These are phyloP conservation scores for Aphelinus atriplicis DNA, from an alignment of 1,140 invertebrate genomes.

Conservation along the genomic window DNA sequence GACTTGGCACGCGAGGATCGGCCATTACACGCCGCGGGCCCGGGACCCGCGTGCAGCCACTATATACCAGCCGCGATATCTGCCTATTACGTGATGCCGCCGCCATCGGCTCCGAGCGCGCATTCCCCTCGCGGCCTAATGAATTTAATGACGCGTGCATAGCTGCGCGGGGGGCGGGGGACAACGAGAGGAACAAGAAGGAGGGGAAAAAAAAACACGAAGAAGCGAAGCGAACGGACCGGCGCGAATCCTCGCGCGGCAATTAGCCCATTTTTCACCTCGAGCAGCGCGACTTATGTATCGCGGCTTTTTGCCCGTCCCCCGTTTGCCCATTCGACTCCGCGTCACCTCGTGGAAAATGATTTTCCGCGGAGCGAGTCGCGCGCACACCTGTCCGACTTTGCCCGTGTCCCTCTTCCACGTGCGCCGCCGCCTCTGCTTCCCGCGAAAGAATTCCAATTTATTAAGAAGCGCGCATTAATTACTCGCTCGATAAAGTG, in stretches of 20 bases:
- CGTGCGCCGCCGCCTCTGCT: slow-evolving; percentile 1
- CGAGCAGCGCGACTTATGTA: slow-evolving; percentile 1
- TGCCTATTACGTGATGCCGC: too few species aligned
- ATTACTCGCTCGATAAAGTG: slow-evolving; percentile 39
- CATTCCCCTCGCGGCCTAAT: slow-evolving; percentile 29
- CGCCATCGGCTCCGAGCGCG: not conserved
- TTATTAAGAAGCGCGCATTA: slow-evolving; percentile 41
- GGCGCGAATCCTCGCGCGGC: not conserved
- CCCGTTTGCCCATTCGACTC: too few species aligned
- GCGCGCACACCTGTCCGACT: not conserved
- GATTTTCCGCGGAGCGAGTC: slow-evolving; percentile 25
- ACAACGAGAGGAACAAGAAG: not conserved
- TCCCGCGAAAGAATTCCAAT: slow-evolving; percentile 39
- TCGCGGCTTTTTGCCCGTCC: not conserved
- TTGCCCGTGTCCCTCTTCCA: slow-evolving; percentile 3
- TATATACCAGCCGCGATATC: too few species aligned
- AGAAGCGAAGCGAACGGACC: not conserved
- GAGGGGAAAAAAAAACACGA: not conserved
- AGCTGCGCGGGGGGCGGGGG: not conserved
- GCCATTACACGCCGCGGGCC: slow-evolving; percentile 10
- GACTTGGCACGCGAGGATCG: not conserved
- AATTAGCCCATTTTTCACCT: slow-evolving; percentile 44
- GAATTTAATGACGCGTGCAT: slow-evolving; percentile 35
- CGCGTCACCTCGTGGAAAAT: slow-evolving; percentile 31
- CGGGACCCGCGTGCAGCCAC: not conserved